A percentile compares a stretch with the other conserved stretches of the same genome.
Evolutionary conservation across 2,888 invertebrate species (phyloP).

Genomic region (Salticus scenicus): DNA sequence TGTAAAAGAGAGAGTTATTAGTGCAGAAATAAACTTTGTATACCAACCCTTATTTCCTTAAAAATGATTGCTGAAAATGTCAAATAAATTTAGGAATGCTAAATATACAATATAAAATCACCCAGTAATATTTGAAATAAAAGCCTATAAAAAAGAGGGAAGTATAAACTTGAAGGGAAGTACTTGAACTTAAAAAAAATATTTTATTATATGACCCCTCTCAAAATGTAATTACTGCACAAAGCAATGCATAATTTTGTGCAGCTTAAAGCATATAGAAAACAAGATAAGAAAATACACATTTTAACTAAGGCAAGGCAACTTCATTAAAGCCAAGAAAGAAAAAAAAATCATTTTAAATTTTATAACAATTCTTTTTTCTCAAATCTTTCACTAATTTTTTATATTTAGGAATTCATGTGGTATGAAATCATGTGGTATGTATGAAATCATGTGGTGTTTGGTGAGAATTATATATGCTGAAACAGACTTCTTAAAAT

Average conservation of each 20-base stretch:
- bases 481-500: background rate
- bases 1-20: too few relatives aligned
- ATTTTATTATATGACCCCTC: too few relatives aligned
- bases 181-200: too few relatives aligned
- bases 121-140: too few relatives aligned
- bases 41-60: too few relatives aligned
- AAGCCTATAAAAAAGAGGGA: too few relatives aligned
- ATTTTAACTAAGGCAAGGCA: constrained; percentile 41
- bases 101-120: too few relatives aligned
- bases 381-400: background rate
- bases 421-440: background rate
- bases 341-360: constrained; percentile 13
- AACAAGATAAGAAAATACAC: constrained; percentile 32
- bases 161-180: too few relatives aligned
- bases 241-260: constrained; percentile 42
- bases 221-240: constrained; percentile 32
- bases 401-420: constrained; percentile 34
- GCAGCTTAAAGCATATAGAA: constrained; percentile 27
- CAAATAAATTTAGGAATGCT: too few relatives aligned
- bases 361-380: constrained; percentile 31
- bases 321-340: background rate
- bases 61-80: too few relatives aligned
- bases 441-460: background rate
- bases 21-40: too few relatives aligned
- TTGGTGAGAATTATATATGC: background rate